Evolutionary conservation across 2,888 invertebrate species (phyloP).

Genomic region (Lithophane ornitopus): DNA sequence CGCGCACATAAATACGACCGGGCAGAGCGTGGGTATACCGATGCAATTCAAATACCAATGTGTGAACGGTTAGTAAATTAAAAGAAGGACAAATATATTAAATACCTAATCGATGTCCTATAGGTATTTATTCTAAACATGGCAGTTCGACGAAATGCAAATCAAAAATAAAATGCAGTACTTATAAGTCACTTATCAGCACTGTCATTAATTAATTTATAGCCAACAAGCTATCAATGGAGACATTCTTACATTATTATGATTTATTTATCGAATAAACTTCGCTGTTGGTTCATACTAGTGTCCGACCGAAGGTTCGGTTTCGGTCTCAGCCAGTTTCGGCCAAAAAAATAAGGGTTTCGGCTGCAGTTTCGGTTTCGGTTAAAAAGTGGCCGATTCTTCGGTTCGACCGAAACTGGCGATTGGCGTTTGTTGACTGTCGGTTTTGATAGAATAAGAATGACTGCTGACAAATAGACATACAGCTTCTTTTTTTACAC

Average conservation of each 20-base stretch:
- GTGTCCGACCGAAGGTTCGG: too few species aligned
- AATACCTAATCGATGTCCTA: not conserved
- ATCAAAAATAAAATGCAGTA: not conserved
- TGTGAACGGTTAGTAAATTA: not conserved
- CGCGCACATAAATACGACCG: too few species aligned
- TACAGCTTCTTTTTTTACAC: too few species aligned
- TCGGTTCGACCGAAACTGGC: too few species aligned
- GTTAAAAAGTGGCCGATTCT: too few species aligned
- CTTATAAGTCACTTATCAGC: conserved; percentile 24
- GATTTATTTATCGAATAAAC: conserved; percentile 55
- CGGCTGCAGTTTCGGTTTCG: too few species aligned
- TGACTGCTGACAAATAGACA: too few species aligned
- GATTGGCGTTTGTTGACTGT: too few species aligned
- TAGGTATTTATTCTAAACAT: not conserved
- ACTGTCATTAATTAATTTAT: conserved; percentile 44
- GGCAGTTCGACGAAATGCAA: not conserved
- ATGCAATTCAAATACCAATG: not conserved
- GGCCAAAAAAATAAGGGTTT: too few species aligned
- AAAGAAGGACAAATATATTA: not conserved
- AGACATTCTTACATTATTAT: conserved; percentile 48
- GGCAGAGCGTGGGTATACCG: not conserved
- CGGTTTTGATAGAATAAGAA: too few species aligned
- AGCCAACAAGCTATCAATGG: conserved; percentile 49
- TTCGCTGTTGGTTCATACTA: conserved; percentile 20
- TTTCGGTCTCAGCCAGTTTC: too few species aligned